Conservation (phyloP, 2,888 invertebrate species). For the Anodontia alba region DNA sequence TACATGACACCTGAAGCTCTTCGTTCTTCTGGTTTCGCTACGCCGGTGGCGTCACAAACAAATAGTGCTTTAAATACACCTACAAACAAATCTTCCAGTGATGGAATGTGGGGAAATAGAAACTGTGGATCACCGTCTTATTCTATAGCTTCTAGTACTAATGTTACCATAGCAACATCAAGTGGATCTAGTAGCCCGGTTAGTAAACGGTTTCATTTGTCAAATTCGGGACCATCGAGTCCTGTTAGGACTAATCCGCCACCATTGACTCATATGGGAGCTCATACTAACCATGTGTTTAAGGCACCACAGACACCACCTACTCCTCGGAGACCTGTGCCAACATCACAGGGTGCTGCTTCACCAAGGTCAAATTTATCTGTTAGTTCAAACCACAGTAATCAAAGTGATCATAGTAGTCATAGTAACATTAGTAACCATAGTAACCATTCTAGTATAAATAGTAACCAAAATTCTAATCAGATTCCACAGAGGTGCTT, state of each 20-base stretch:
- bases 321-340: constrained; percentile 69
- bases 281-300: constrained; percentile 63
- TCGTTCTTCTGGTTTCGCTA: constrained; percentile 58
- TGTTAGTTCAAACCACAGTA: constrained; percentile 63
- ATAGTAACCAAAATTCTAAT: constrained; percentile 50
- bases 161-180: constrained; percentile 74
- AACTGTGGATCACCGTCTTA: constrained; percentile 70
- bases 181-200: constrained; percentile 79
- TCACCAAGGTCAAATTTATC: constrained; percentile 69
- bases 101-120: constrained; percentile 48
- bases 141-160: constrained; percentile 69
- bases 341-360: constrained; percentile 71
- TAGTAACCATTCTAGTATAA: constrained; percentile 64
- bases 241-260: constrained; percentile 59
- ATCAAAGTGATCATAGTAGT: constrained; percentile 51
- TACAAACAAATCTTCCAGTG: constrained; percentile 53
- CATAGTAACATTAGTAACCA: constrained; percentile 46
- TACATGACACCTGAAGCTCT: constrained; percentile 79
- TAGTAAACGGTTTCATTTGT: constrained; percentile 76
- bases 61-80: constrained; percentile 59
- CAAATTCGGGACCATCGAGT: constrained; percentile 75
- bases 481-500: constrained; percentile 53
- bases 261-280: constrained; percentile 48
- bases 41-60: constrained; percentile 54
- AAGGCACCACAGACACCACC: constrained; percentile 79